phyloP scores from a whole-genome alignment of 2,888 invertebrate genomes.

The Cetonia aurata region DNA sequence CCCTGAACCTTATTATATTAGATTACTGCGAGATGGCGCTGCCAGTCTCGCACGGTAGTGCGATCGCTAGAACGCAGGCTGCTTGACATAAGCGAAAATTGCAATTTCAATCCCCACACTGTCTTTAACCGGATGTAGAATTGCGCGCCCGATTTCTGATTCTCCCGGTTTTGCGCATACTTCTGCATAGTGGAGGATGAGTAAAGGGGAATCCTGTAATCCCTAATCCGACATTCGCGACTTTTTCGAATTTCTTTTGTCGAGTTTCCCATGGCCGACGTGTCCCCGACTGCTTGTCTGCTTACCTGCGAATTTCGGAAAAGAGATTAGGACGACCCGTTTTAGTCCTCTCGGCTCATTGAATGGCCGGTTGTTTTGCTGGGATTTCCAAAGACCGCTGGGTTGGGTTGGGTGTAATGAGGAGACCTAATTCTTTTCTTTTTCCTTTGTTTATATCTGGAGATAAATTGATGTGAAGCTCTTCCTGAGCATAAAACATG shows the following conservation, averaged over 20 bases:
- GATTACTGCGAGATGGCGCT: conserved; percentile 2
- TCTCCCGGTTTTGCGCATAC: background rate
- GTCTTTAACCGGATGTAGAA: conserved; percentile 16
- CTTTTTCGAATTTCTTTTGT: conserved; percentile 15
- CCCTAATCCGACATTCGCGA: conserved; percentile 22
- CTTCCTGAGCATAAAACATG: too few relatives aligned
- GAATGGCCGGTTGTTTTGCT: conserved; percentile 1
- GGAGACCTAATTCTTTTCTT: too few relatives aligned
- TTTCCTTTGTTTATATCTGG: too few relatives aligned
- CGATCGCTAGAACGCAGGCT: too few relatives aligned
- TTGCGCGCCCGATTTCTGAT: background rate
- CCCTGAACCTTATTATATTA: conserved; percentile 36
- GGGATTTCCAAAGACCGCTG: too few relatives aligned
- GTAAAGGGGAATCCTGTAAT: conserved; percentile 8
- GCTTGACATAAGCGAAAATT: background rate
- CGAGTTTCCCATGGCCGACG: background rate
- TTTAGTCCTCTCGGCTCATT: background rate
- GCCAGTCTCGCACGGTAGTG: too few relatives aligned
- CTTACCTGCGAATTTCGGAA: too few relatives aligned
- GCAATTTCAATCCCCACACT: conserved; percentile 19
- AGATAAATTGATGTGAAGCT: too few relatives aligned
- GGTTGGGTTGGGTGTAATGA: too few relatives aligned
- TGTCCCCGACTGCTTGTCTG: background rate
- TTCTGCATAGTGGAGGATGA: background rate
- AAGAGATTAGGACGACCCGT: background rate